Evolutionary conservation across 2,797 vertebrate genomes (phyloP).

Genomic region (Acrocephalus scirpaceus): DNA sequence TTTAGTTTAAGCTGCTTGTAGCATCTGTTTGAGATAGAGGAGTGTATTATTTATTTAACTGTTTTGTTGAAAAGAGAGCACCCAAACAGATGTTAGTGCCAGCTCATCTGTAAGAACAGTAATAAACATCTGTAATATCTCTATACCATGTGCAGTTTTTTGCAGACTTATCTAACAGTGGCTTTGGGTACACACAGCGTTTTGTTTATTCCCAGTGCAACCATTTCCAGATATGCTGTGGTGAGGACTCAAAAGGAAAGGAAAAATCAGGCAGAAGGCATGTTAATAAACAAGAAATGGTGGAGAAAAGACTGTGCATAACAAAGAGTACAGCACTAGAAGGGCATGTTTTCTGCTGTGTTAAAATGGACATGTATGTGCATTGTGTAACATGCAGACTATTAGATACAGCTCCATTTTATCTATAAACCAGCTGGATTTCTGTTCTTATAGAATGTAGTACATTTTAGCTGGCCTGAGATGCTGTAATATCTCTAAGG

Average conservation of each 20-base stretch:
- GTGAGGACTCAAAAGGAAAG: not conserved
- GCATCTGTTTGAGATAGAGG: not conserved
- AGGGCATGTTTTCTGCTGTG: not conserved
- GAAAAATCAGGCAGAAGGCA: not conserved
- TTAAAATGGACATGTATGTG: not conserved
- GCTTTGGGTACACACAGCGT: not conserved
- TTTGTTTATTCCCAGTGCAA: not conserved
- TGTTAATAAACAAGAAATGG: not conserved
- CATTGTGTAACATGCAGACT: not conserved
- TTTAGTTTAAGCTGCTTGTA: constrained; percentile 4
- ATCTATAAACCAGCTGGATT: not conserved
- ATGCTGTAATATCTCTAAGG: not conserved
- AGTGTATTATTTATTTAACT: not conserved
- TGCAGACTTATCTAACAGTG: not conserved
- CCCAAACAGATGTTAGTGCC: not conserved
- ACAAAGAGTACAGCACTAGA: not conserved
- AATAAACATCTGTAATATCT: not conserved
- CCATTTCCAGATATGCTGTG: not conserved
- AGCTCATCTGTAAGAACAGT: not conserved
- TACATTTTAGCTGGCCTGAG: not conserved
- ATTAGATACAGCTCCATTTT: not conserved
- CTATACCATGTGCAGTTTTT: not conserved
- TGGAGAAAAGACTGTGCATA: not conserved
- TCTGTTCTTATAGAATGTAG: not conserved
- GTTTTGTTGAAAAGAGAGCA: not conserved